Evolutionary conservation across 2,113 vertebrate species (phyloP).

Genomic region (Lichenostomus cassidix): DNA sequence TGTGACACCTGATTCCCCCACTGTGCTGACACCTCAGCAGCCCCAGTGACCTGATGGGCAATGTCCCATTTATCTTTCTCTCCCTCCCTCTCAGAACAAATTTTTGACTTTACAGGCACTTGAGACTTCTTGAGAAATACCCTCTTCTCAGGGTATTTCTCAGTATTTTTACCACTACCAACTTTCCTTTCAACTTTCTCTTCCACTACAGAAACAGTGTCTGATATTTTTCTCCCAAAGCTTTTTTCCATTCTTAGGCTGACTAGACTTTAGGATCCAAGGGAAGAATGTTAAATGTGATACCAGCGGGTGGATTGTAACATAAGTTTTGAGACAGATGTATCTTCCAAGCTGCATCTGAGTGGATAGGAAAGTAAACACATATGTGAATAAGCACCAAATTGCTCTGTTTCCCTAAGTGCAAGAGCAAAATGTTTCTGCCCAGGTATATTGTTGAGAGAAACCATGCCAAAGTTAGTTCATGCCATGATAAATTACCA

Average conservation of each 20-base stretch:
- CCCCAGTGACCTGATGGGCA: background rate
- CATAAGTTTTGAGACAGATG: background rate
- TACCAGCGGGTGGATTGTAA: background rate
- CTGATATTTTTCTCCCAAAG: background rate
- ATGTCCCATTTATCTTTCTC: background rate
- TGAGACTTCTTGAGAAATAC: fast-evolving
- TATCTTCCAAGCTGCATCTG: background rate
- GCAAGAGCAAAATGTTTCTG: background rate
- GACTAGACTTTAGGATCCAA: background rate
- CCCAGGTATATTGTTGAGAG: background rate
- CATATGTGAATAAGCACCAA: background rate
- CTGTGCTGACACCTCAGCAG: background rate
- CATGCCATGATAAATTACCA: background rate
- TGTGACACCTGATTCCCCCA: background rate
- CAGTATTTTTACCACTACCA: background rate
- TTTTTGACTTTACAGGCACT: background rate
- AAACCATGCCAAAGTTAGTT: background rate
- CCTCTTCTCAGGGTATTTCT: background rate
- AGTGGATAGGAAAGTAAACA: background rate
- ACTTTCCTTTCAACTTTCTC: background rate
- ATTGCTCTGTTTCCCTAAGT: background rate
- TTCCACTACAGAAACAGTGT: background rate
- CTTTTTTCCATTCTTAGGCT: background rate
- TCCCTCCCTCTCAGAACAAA: background rate
- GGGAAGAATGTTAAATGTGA: background rate